Evolutionary conservation across 1,140 invertebrate genomes (phyloP).

Genomic region (Pachypsylla venusta): DNA sequence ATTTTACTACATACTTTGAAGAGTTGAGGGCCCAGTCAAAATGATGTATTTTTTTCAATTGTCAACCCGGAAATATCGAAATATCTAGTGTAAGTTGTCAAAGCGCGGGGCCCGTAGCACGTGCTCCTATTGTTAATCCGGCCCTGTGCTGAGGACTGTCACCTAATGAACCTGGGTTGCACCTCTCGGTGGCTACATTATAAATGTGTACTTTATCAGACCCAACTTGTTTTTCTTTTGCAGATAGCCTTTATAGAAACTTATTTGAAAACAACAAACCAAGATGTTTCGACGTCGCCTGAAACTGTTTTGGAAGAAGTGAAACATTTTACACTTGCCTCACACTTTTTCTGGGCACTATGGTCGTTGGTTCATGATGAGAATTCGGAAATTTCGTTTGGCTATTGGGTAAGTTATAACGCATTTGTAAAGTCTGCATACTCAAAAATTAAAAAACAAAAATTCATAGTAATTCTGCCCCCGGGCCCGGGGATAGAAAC

Average conservation of each 20-base stretch:
- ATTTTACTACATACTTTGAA: no score
- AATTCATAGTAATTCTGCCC: not conserved
- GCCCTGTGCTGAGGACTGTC: no score
- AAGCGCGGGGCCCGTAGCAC: no score
- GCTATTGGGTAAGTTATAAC: conserved; percentile 66
- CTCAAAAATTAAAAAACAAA: not conserved
- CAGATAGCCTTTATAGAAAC: conserved; percentile 23
- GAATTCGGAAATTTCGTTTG: conserved; percentile 80
- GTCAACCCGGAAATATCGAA: no score
- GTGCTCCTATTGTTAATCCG: no score
- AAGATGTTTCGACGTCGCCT: conserved; percentile 14
- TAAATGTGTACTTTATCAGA: no score
- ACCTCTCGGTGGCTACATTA: no score
- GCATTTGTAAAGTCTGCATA: not conserved
- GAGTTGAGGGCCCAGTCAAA: no score
- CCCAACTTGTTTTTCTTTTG: no score
- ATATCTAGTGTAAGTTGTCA: no score
- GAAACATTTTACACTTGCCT: conserved; percentile 62
- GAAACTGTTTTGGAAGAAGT: conserved; percentile 52
- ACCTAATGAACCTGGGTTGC: no score
- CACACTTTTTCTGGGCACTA: conserved; percentile 85
- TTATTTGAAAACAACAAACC: conserved; percentile 19
- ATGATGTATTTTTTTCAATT: no score
- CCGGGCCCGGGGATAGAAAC: not conserved
- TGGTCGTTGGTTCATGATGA: conserved; percentile 82